Evolutionary conservation across 2,888 invertebrate species (phyloP).

Genomic region (Dastarcus helophoroides): DNA sequence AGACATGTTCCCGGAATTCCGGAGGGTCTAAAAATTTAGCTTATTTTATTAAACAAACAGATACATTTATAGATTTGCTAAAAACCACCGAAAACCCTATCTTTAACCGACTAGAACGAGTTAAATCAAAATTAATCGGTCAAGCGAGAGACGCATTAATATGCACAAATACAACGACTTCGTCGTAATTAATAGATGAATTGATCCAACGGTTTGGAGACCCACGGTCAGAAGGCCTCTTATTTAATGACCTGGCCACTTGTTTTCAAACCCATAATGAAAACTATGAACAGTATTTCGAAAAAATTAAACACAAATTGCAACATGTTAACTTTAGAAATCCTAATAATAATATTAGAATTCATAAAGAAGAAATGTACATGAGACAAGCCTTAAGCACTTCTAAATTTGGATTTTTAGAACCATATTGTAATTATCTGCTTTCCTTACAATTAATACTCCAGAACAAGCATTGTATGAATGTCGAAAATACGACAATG

Average conservation of each 20-base stretch:
- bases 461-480: constrained; percentile 11
- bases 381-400: constrained; percentile 9
- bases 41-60: constrained; percentile 13
- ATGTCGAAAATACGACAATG: constrained; percentile 13
- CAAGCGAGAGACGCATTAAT: constrained; percentile 11
- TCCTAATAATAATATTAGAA: constrained; percentile 5
- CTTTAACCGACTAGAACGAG: constrained; percentile 10
- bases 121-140: constrained; percentile 13
- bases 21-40: constrained; percentile 13
- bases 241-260: constrained; percentile 13
- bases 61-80: constrained; percentile 9
- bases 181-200: constrained; percentile 10
- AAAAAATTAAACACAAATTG: constrained; percentile 15
- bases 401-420: constrained; percentile 10
- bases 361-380: constrained; percentile 11
- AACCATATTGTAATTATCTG: constrained; percentile 12
- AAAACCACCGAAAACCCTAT: constrained; percentile 9
- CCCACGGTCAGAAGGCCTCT: constrained; percentile 11
- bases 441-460: constrained; percentile 7
- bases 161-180: constrained; percentile 7
- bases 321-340: constrained; percentile 12
- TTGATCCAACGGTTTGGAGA: constrained; percentile 13
- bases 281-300: constrained; percentile 14
- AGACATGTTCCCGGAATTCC: constrained; percentile 8
- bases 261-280: constrained; percentile 13